Evolutionary conservation across 2,113 vertebrate genomes (phyloP).

Genomic region (Scytalopus superciliaris): DNA sequence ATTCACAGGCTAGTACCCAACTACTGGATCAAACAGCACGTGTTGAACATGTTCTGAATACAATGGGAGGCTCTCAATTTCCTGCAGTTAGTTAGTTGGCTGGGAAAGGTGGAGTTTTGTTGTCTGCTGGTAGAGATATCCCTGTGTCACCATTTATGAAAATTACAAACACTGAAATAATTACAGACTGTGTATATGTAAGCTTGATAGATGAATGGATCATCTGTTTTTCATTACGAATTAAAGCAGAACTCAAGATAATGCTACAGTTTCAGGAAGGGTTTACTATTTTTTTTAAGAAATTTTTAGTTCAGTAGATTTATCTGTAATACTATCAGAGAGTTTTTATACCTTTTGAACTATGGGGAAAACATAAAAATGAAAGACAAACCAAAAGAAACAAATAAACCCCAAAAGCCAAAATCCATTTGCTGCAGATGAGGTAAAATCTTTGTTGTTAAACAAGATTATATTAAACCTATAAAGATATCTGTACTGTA

Average conservation of each 20-base stretch:
- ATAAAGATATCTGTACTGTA: background rate
- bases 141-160: background rate
- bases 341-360: background rate
- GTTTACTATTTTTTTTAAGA: background rate
- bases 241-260: background rate
- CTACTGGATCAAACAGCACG: background rate
- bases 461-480: background rate
- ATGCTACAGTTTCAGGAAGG: rapidly evolving
- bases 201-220: background rate
- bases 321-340: background rate
- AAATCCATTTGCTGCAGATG: background rate
- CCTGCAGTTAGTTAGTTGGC: background rate
- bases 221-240: background rate
- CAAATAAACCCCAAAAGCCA: background rate
- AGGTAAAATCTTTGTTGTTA: background rate
- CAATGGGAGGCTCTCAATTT: background rate
- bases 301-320: background rate
- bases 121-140: background rate
- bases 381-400: background rate
- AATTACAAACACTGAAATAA: background rate
- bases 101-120: background rate
- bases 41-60: background rate
- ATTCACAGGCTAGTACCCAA: background rate
- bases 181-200: background rate
- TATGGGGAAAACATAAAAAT: background rate